Evolutionary conservation across 2,797 vertebrate genomes (phyloP).

Genomic region (Xenops minutus): DNA sequence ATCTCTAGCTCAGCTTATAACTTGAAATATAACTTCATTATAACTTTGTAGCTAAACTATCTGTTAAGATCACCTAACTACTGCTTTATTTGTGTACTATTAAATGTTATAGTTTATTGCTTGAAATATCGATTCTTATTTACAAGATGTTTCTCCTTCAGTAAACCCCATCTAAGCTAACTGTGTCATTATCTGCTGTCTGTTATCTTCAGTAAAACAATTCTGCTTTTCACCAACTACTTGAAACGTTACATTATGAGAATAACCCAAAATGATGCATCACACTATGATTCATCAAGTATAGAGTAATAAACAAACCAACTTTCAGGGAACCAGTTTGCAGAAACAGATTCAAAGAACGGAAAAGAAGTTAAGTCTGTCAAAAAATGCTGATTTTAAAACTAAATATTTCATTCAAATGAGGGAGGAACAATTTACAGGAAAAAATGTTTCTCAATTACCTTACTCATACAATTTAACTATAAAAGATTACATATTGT

Average conservation of each 20-base stretch:
- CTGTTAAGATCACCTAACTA: neutral
- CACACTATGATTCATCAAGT: neutral
- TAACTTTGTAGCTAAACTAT: neutral
- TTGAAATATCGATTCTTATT: neutral
- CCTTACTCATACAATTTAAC: neutral
- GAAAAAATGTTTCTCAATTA: neutral
- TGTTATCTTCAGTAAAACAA: neutral
- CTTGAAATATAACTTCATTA: neutral
- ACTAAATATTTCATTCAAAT: neutral
- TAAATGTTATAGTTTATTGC: neutral
- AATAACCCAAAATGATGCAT: constrained; percentile 12
- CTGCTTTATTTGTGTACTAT: neutral
- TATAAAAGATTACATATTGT: neutral
- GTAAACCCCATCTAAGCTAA: neutral
- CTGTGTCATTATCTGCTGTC: neutral
- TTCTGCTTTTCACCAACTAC: neutral
- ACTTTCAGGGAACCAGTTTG: neutral
- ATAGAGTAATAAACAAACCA: neutral
- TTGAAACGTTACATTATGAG: neutral
- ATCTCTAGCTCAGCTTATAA: neutral
- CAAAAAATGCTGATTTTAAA: neutral
- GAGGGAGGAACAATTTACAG: neutral
- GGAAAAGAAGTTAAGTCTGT: neutral
- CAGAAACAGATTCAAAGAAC: neutral
- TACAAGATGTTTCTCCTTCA: neutral